Base-by-base conservation (phyloP, 2,888 invertebrate species). In the Calliphora vomitoria region DNA sequence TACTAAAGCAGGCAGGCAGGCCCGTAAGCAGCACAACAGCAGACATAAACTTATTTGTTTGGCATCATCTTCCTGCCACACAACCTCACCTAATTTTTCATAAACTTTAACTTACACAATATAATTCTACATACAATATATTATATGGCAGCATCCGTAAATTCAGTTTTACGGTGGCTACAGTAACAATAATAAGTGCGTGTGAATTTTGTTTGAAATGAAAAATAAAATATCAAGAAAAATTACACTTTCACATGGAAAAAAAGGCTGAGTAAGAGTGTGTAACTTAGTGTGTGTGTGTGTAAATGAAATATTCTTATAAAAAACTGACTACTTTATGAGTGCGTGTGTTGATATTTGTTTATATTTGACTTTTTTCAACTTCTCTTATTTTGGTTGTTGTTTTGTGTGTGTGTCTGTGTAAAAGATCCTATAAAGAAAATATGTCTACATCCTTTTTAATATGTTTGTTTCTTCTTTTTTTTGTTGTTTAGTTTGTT, bases 381-480 rank as follows among this genome's bases (percentile, higher is more conserved):
- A 50, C 20, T 76, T 18, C 4, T 15, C 50, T 38, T 50, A 13
- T 35, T 62, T 62, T 35, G 10, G 10, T 44, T 13, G 41, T 41
- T 25, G 4, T 60, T 60, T 1, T 50, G 13, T n/a, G n/a, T 60
- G 5, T 50, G 13, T n/a, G n/a, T 50, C 4, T 75, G 62, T 44
- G 11, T 31, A 58, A 60, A 47, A 68, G 31, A 60, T 50, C 75
- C 60, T 38, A 41, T 53, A 72, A 75, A 82, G 60, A 60, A 82
- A 82, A 82, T 82, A 82, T 69, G 76, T 69, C 78, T 78, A 78
- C 71, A 78, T 64, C 35, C 11, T n/a, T 68, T 71, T 35, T 75
- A 71, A 50, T 62, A 44, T 64, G 53, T 60, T 25, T 62, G 35
- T 18, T 31, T 10, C 8, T 38, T 50, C 62, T 35, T 35, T 18